Conservation (phyloP, 2,113 vertebrate genomes). For the Ictalurus furcatus region DNA sequence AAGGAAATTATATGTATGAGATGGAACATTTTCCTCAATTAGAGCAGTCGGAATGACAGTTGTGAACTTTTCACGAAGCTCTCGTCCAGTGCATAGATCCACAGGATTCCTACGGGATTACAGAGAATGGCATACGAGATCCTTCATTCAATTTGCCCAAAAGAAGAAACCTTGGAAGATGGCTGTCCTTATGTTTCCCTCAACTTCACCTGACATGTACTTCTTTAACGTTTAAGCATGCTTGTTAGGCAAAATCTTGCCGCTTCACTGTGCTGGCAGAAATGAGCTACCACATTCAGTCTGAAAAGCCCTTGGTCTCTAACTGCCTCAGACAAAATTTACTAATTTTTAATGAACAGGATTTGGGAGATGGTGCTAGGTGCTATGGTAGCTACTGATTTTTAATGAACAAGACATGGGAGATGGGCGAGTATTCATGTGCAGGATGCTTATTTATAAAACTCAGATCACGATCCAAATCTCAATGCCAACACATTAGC, state of each 20-base stretch:
- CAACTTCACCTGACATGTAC: not conserved
- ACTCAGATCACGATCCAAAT: not conserved
- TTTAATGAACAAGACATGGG: not conserved
- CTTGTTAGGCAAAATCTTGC: slow-evolving; percentile 4
- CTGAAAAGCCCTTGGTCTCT: not conserved
- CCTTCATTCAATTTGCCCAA: not conserved
- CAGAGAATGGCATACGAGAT: not conserved
- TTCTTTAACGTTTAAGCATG: not conserved
- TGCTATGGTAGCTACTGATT: not conserved
- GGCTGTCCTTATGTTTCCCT: not conserved
- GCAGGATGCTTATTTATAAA: not conserved
- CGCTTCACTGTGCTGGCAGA: no score
- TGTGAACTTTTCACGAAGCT: not conserved
- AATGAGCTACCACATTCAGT: not conserved
- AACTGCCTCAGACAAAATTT: not conserved
- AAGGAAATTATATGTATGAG: not conserved
- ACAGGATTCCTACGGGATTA: not conserved
- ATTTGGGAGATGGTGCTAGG: not conserved
- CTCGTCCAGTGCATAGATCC: not conserved
- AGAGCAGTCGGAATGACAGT: not conserved
- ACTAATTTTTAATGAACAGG: not conserved
- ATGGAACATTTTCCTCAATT: not conserved
- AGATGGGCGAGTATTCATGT: not conserved
- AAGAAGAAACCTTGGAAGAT: not conserved
- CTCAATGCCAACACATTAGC: not conserved